A percentile compares a stretch with the other conserved stretches of the same genome.
Conservation (phyloP, 2,113 vertebrate species). For the Spea bombifrons region DNA sequence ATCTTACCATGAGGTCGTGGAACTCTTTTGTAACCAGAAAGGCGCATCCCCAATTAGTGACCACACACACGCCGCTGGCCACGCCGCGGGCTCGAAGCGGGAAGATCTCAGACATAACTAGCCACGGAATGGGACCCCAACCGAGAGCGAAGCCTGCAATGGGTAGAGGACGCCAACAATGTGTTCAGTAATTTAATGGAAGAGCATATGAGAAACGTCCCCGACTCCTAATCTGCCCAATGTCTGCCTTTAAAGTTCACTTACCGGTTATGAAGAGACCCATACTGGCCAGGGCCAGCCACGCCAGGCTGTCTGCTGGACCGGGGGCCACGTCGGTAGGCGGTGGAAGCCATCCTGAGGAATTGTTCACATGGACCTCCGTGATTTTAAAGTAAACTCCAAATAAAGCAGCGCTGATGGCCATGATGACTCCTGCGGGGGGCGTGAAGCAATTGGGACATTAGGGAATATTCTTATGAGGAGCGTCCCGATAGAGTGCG, state of each 20-base stretch:
- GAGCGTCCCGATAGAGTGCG: no score
- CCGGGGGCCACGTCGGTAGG: neutral
- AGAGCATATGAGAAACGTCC: no score
- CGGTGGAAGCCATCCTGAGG: conserved; percentile 47
- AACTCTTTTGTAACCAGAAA: conserved; percentile 83
- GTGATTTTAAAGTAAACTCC: conserved; percentile 82
- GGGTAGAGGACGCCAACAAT: neutral
- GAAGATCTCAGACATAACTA: conserved; percentile 87
- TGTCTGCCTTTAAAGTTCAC: conserved; percentile 9
- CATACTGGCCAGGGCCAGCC: conserved; percentile 83
- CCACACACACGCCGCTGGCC: conserved; percentile 73
- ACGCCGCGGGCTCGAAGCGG: conserved; percentile 72
- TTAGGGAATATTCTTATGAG: no score
- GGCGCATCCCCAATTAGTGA: conserved; percentile 82
- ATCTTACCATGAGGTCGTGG: conserved; percentile 75
- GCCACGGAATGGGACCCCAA: conserved; percentile 84
- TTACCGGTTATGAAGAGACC: conserved; percentile 84
- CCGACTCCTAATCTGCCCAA: neutral
- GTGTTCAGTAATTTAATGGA: neutral
- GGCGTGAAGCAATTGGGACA: neutral
- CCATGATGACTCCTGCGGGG: conserved; percentile 76
- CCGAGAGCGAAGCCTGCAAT: conserved; percentile 80
- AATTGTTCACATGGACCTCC: conserved; percentile 51
- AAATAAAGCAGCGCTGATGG: conserved; percentile 73
- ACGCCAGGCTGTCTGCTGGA: conserved; percentile 62